Conservation (phyloP, 2,888 invertebrate genomes). For the Clivina fossor region DNA sequence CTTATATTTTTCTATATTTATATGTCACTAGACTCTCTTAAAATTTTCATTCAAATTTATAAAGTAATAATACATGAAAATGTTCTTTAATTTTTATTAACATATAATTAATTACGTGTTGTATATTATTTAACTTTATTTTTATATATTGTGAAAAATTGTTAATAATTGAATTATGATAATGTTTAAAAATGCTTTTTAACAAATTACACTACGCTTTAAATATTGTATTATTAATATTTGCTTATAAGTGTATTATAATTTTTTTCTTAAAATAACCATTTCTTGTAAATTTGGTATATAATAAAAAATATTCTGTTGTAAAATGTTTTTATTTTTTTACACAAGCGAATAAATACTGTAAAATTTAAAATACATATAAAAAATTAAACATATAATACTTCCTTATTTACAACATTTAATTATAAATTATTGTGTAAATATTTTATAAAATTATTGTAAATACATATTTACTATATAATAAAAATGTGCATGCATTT, state of each 20-base stretch:
- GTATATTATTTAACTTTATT: neutral
- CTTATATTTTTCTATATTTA: slow-evolving; percentile 33
- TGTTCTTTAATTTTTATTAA: neutral
- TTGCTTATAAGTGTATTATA: slow-evolving; percentile 24
- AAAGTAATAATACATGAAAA: neutral
- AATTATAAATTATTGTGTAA: too few relatives aligned
- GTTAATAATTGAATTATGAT: neutral
- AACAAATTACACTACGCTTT: slow-evolving; percentile 17
- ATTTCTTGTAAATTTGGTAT: slow-evolving; percentile 18
- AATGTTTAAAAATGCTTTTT: slow-evolving; percentile 5
- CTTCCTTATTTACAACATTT: too few relatives aligned
- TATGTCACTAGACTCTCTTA: slow-evolving; percentile 22
- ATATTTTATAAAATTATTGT: too few relatives aligned
- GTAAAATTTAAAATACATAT: too few relatives aligned
- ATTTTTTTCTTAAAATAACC: slow-evolving; percentile 21
- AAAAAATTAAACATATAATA: too few relatives aligned
- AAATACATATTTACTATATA: too few relatives aligned
- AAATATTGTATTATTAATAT: slow-evolving; percentile 25
- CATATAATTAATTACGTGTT: neutral
- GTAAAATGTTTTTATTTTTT: slow-evolving; percentile 19
- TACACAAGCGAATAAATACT: too few relatives aligned
- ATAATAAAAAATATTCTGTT: slow-evolving; percentile 18
- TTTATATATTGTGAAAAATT: slow-evolving; percentile 7
- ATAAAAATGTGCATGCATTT: too few relatives aligned
- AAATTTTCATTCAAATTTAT: slow-evolving; percentile 12